Conservation (phyloP, 2,797 vertebrate genomes). For the Gymnodraco acuticeps region DNA sequence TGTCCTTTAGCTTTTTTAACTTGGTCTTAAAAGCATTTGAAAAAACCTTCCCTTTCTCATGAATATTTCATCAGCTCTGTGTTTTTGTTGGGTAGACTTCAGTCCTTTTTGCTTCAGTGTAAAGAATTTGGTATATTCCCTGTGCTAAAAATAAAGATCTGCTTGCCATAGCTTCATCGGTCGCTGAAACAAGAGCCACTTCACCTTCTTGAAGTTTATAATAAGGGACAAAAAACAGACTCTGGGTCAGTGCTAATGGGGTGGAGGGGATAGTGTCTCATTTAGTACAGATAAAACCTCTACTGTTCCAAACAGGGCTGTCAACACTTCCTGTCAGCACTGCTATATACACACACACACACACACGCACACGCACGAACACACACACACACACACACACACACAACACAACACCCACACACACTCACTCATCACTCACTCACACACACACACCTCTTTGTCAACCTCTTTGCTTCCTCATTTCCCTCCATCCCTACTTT, state of each 20-base stretch:
- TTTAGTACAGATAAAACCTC: conserved; percentile 66
- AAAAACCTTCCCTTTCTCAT: no score
- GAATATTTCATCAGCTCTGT: not conserved
- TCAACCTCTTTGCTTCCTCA: conserved; percentile 15
- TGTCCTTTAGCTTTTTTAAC: no score
- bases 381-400: conserved; percentile 12
- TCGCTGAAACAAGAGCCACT: conserved; percentile 34
- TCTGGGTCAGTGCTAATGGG: conserved; percentile 28
- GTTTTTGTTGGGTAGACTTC: not conserved
- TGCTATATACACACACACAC: not conserved
- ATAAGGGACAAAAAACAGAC: conserved; percentile 35
- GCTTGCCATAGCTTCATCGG: not conserved
- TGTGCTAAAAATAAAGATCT: conserved; percentile 24
- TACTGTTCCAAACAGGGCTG: conserved; percentile 60
- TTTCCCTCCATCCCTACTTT: not conserved
- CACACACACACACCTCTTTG: conserved; percentile 35
- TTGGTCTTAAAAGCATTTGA: no score
- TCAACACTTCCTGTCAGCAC: conserved; percentile 56
- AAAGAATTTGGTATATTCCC: not conserved
- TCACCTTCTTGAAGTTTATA: conserved; percentile 45
- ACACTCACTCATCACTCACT: conserved; percentile 29
- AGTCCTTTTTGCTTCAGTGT: not conserved
- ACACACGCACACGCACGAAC: conserved; percentile 17
- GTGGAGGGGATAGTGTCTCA: conserved; percentile 29
- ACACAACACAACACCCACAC: conserved; percentile 19